Conservation (phyloP, 2,888 invertebrate species). For the Drosophila imparisetae region DNA sequence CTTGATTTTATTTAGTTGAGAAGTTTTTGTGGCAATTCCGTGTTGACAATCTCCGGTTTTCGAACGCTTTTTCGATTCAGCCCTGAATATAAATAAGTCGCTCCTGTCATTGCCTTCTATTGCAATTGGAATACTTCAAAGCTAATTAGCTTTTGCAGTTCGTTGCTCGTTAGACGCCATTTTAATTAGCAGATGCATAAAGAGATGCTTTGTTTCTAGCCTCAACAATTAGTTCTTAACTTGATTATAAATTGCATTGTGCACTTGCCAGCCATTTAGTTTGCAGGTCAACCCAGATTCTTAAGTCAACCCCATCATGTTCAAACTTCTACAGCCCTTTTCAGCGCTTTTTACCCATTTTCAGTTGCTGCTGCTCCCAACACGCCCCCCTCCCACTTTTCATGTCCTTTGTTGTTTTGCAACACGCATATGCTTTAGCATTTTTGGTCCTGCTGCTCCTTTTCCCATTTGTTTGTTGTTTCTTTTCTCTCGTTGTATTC, state of each 20-base stretch:
- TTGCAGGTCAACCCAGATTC: slow-evolving; percentile 34
- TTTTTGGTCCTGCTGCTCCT: slow-evolving; percentile 19
- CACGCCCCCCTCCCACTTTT: slow-evolving; percentile 35
- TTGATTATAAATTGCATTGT: slow-evolving; percentile 49
- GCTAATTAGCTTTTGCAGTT: slow-evolving; percentile 18
- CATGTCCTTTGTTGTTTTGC: slow-evolving; percentile 44
- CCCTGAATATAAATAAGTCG: slow-evolving; percentile 48
- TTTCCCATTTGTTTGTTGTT: slow-evolving; percentile 32
- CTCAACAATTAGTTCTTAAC: slow-evolving; percentile 39
- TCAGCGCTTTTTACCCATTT: slow-evolving; percentile 2
- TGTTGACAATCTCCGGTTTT: slow-evolving; percentile 29
- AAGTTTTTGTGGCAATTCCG: slow-evolving; percentile 57
- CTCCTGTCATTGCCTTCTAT: slow-evolving; percentile 9
- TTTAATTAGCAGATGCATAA: slow-evolving; percentile 60
- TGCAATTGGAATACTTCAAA: slow-evolving; percentile 3
- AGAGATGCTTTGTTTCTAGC: slow-evolving; percentile 23
- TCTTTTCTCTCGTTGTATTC: slow-evolving; percentile 21
- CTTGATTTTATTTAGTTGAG: slow-evolving; percentile 42
- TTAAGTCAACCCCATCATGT: not conserved
- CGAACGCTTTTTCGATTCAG: slow-evolving; percentile 32
- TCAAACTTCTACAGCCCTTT: slow-evolving; percentile 7
- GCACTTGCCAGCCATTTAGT: slow-evolving; percentile 44
- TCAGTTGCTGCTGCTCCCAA: not conserved
- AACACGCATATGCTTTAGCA: slow-evolving; percentile 61
- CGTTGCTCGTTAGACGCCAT: slow-evolving; percentile 22